Evolutionary conservation across 2,888 invertebrate genomes (phyloP).

Genomic region (Cabera pusaria): DNA sequence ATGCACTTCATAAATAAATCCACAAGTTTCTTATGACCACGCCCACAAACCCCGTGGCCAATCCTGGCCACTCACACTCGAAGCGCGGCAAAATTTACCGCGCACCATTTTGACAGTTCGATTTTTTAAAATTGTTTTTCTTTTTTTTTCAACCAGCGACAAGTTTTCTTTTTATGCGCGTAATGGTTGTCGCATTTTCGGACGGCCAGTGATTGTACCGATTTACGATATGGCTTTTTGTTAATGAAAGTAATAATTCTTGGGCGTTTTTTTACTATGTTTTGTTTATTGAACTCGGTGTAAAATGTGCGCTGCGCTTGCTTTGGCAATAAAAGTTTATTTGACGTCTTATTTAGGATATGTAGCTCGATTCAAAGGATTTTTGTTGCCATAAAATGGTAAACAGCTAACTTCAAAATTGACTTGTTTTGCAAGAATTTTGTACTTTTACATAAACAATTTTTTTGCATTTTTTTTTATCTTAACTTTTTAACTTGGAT

Average conservation of each 20-base stretch:
- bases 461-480: too few relatives aligned
- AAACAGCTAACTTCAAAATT: neutral
- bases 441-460: too few relatives aligned
- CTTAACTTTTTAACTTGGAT: too few relatives aligned
- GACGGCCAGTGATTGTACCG: constrained; percentile 59
- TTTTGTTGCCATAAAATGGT: neutral
- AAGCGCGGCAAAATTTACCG: constrained; percentile 71
- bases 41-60: constrained; percentile 59
- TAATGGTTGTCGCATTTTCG: constrained; percentile 66
- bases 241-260: constrained; percentile 63
- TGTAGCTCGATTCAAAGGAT: neutral
- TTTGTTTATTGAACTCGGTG: constrained; percentile 25
- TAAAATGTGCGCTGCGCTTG: constrained; percentile 20
- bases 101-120: constrained; percentile 79
- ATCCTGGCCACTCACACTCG: constrained; percentile 46
- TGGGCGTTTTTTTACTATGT: constrained; percentile 25
- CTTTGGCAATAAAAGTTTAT: constrained; percentile 27
- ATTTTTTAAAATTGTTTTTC: constrained; percentile 50
- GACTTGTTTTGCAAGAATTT: too few relatives aligned
- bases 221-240: constrained; percentile 72
- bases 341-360: constrained; percentile 26
- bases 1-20: constrained; percentile 78
- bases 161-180: constrained; percentile 51
- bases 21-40: constrained; percentile 65
- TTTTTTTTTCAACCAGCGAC: constrained; percentile 49